These are phyloP conservation scores for Catharus fuscescens DNA, from an alignment of 2,113 vertebrate species.

Conservation along the genomic window DNA sequence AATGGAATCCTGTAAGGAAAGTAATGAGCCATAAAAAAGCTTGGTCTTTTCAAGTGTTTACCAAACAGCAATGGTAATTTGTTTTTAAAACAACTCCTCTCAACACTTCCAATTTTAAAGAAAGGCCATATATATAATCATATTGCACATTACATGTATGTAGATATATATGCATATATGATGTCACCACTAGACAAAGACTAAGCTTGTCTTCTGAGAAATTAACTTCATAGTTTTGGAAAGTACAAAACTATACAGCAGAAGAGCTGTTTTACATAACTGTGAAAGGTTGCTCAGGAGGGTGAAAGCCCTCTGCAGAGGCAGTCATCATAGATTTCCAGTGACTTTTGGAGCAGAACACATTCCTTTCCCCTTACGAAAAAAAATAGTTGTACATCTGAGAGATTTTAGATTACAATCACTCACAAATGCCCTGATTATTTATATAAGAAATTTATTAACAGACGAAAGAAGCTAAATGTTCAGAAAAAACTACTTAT, in stretches of 20 bases:
- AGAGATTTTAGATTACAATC: not conserved
- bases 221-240: not conserved
- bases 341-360: not conserved
- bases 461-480: not conserved
- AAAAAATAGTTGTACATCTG: not conserved
- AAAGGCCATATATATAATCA: not conserved
- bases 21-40: not conserved
- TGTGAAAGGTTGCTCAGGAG: not conserved
- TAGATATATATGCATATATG: not conserved
- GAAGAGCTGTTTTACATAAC: not conserved
- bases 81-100: not conserved
- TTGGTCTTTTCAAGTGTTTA: not conserved
- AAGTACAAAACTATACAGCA: not conserved
- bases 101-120: not conserved
- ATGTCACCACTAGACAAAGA: not conserved
- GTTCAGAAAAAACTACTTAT: not conserved
- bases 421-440: not conserved
- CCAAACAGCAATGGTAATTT: not conserved
- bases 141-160: not conserved
- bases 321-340: not conserved
- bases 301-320: not conserved
- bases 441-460: not conserved
- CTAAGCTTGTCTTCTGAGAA: not conserved
- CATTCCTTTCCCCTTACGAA: not conserved
- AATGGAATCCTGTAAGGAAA: constrained; percentile 87